Conservation (phyloP, 2,888 invertebrate species). For the Himalopsyche anomala region DNA sequence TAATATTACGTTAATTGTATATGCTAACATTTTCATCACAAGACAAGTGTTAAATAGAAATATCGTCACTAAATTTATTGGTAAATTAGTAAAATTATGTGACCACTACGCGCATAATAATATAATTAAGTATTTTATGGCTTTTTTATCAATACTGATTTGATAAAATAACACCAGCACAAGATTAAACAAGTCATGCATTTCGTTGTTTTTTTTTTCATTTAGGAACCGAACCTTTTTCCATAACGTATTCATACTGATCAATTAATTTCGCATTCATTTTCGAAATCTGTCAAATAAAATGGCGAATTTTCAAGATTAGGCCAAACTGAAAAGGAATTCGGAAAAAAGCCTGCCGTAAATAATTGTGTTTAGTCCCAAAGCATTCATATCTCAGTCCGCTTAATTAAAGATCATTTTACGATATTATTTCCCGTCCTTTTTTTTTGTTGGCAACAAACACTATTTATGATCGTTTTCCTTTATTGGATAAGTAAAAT, state of each 20-base stretch:
- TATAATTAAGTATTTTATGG: no score
- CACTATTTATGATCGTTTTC: slow-evolving; percentile 30
- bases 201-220: neutral
- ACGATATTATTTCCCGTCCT: slow-evolving; percentile 11
- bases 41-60: no score
- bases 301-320: slow-evolving; percentile 9
- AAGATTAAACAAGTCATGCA: neutral
- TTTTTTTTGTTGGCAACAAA: slow-evolving; percentile 20
- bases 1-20: no score
- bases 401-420: neutral
- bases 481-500: neutral
- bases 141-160: no score
- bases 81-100: no score
- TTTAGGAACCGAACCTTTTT: neutral
- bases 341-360: slow-evolving; percentile 1
- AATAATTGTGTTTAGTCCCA: slow-evolving; percentile 10
- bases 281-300: slow-evolving; percentile 26
- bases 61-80: no score
- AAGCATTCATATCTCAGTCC: neutral
- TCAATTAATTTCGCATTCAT: slow-evolving; percentile 23
- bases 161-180: neutral
- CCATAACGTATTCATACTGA: neutral
- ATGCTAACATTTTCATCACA: no score
- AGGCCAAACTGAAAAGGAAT: neutral
- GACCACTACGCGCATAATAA: no score